phyloP scores from a whole-genome alignment of 2,113 vertebrate genomes.

The Phodopus roborovskii region DNA sequence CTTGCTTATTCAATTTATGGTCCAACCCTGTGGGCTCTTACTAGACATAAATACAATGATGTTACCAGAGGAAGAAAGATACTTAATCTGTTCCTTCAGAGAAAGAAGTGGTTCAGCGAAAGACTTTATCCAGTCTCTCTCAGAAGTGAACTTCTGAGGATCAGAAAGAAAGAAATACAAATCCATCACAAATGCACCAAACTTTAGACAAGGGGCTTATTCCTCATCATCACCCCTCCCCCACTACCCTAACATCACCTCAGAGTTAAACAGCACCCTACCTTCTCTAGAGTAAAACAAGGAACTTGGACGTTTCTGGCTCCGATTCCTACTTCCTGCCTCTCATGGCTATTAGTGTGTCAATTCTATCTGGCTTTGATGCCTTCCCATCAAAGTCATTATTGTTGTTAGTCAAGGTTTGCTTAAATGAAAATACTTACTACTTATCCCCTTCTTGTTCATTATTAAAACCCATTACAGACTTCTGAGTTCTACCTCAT shows the following conservation, averaged over 20 bases:
- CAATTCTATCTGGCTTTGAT: slow-evolving; percentile 25
- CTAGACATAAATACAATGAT: not conserved
- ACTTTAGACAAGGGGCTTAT: not conserved
- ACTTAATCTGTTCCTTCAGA: not conserved
- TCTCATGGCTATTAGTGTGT: not conserved
- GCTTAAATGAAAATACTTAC: slow-evolving; percentile 40
- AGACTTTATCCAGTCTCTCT: not conserved
- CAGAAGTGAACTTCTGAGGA: slow-evolving; percentile 19
- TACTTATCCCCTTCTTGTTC: slow-evolving; percentile 8
- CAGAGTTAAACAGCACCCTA: slow-evolving; percentile 22
- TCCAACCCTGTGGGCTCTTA: not conserved
- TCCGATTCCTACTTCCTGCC: not conserved
- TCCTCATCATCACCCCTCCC: fast-evolving
- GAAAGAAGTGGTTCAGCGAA: slow-evolving; percentile 35
- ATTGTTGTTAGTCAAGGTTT: slow-evolving; percentile 42
- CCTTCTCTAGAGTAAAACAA: slow-evolving; percentile 18
- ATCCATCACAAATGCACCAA: not conserved
- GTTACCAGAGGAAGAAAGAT: slow-evolving; percentile 10
- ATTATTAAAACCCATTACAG: slow-evolving; percentile 49
- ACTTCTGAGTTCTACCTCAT: not conserved
- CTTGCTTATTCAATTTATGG: not conserved
- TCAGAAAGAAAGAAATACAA: not conserved
- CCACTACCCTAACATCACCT: not conserved
- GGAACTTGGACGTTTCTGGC: not conserved
- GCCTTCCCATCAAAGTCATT: not conserved